Evolutionary conservation across 2,888 invertebrate species (phyloP).

Genomic region (Acholoe squamosa): DNA sequence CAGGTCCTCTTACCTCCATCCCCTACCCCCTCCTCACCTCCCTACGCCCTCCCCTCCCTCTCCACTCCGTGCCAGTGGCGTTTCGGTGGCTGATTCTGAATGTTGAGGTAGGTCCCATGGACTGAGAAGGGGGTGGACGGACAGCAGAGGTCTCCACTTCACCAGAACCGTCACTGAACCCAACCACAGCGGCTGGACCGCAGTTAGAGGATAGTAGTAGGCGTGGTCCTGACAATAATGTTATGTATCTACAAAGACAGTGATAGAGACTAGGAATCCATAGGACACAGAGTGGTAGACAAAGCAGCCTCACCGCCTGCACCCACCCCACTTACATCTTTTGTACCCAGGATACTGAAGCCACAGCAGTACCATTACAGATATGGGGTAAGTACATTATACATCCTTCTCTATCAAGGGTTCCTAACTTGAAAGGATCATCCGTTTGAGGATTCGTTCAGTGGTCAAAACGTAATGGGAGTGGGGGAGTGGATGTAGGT

Average conservation of each 20-base stretch:
- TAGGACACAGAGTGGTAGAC: no score
- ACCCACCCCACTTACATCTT: no score
- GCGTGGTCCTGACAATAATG: not conserved
- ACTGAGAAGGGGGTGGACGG: not conserved
- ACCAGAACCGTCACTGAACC: not conserved
- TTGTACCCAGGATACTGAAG: no score
- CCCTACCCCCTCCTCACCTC: not conserved
- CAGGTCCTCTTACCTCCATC: not conserved
- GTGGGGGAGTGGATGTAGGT: no score
- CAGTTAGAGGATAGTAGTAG: not conserved
- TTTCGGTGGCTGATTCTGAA: conserved; percentile 5
- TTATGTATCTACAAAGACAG: not conserved
- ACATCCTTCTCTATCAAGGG: no score
- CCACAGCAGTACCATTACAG: no score
- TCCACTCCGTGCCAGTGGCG: not conserved
- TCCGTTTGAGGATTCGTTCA: no score
- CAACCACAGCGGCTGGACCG: not conserved
- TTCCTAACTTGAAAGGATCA: no score
- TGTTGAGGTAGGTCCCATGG: not conserved
- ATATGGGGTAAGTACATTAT: no score
- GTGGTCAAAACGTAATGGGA: no score
- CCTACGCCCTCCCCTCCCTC: not conserved
- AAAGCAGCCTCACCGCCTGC: no score
- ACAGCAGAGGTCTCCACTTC: not conserved
- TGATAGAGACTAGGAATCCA: not conserved